Conservation (phyloP, 2,797 vertebrate species). For the Pithecia hirsuta region DNA sequence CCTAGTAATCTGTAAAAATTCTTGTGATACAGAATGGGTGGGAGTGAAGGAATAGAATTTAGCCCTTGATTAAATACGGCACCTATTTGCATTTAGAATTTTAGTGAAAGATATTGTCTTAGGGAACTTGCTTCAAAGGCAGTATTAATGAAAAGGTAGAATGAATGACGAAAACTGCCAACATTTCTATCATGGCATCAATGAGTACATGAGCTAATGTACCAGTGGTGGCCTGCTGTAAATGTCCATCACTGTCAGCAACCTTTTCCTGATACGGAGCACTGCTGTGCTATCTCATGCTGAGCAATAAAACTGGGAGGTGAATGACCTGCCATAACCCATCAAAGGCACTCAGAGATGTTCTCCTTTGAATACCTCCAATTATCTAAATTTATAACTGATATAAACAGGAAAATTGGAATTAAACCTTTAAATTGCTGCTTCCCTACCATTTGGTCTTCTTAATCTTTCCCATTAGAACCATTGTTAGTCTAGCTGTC, state of each 20-base stretch:
- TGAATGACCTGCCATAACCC: background rate
- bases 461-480: slow-evolving; percentile 57
- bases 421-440: background rate
- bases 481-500: background rate
- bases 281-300: background rate
- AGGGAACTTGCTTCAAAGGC: background rate
- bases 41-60: background rate
- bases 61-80: background rate
- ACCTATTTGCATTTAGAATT: background rate
- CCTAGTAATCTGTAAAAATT: background rate
- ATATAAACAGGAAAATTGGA: slow-evolving; percentile 33
- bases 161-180: background rate
- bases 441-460: background rate
- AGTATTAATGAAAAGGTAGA: background rate
- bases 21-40: background rate
- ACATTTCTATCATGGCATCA: background rate
- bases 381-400: slow-evolving; percentile 51
- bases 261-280: background rate
- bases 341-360: background rate
- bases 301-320: background rate
- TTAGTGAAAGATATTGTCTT: background rate
- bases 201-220: background rate
- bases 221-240: background rate
- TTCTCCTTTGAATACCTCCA: background rate
- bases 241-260: background rate